phyloP scores from a whole-genome alignment of 2,888 invertebrate species.

The Dexiosoma caninum region DNA sequence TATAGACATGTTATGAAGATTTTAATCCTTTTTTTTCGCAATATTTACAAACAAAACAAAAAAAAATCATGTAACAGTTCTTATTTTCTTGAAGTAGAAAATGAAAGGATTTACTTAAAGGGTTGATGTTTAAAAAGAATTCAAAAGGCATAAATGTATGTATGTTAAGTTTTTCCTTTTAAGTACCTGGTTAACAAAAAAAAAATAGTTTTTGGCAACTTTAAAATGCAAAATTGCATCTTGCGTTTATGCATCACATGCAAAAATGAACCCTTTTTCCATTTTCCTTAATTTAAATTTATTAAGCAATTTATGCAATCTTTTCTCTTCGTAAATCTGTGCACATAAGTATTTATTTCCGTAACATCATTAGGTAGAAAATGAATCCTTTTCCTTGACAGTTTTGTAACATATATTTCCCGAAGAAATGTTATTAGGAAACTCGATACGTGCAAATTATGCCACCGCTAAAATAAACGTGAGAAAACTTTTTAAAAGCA shows the following conservation, averaged over 20 bases:
- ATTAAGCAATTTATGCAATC: constrained; percentile 28
- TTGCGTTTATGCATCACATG: constrained; percentile 36
- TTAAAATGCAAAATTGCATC: constrained; percentile 32
- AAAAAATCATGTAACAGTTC: constrained; percentile 2
- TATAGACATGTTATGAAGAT: constrained; percentile 35
- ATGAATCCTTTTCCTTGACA: constrained; percentile 66
- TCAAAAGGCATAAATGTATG: not conserved
- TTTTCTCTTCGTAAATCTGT: not conserved
- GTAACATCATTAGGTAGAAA: constrained; percentile 65
- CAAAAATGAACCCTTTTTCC: constrained; percentile 52
- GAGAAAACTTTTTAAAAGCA: constrained; percentile 51
- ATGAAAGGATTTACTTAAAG: constrained; percentile 32
- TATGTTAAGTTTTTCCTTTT: not conserved
- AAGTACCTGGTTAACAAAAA: constrained; percentile 5
- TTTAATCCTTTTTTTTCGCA: constrained; percentile 53
- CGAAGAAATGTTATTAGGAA: constrained; percentile 34
- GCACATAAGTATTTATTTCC: constrained; percentile 20
- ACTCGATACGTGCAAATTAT: constrained; percentile 62
- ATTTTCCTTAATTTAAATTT: constrained; percentile 54
- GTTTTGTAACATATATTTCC: constrained; percentile 41
- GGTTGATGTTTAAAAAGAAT: constrained; percentile 13
- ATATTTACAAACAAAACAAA: constrained; percentile 56
- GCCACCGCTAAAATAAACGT: constrained; percentile 55
- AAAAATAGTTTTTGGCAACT: not conserved
- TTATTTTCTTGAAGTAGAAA: not conserved